Evolutionary conservation across 2,888 invertebrate genomes (phyloP).

Genomic region (Sarcophaga carnaria): DNA sequence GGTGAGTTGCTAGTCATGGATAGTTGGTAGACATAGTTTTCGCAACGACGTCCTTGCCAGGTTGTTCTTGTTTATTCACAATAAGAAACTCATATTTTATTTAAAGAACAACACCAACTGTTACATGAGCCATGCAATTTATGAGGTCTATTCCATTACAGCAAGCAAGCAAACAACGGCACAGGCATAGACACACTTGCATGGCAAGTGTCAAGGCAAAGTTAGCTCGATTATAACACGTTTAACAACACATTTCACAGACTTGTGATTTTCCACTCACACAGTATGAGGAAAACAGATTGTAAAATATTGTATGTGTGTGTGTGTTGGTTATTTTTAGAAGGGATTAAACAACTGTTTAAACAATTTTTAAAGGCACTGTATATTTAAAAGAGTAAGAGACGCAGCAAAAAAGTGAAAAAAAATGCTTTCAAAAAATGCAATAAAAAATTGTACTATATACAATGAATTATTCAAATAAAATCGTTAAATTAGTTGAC

Average conservation of each 20-base stretch:
- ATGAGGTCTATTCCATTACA: conserved; percentile 51
- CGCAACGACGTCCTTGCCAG: not conserved
- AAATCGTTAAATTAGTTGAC: too few species aligned
- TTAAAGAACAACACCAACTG: conserved; percentile 48
- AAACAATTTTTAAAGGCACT: too few species aligned
- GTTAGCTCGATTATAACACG: conserved; percentile 11
- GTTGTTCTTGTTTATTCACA: conserved; percentile 5
- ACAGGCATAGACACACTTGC: not conserved
- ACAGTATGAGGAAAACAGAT: not conserved
- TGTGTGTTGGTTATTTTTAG: not conserved
- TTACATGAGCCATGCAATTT: conserved; percentile 53
- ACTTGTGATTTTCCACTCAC: conserved; percentile 11
- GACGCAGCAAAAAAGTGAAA: too few species aligned
- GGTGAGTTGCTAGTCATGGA: not conserved
- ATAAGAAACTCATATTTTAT: conserved; percentile 54
- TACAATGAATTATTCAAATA: too few species aligned
- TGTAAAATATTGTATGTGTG: not conserved
- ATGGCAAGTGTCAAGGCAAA: not conserved
- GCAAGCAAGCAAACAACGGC: conserved; percentile 15
- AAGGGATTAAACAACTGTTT: not conserved
- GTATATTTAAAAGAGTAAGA: too few species aligned
- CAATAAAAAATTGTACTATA: too few species aligned
- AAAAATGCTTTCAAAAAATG: too few species aligned
- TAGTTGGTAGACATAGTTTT: conserved; percentile 9
- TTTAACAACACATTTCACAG: conserved; percentile 28